These are phyloP conservation scores for Ethmia dodecea DNA, from an alignment of 2,888 invertebrate species.

Conservation along the genomic window DNA sequence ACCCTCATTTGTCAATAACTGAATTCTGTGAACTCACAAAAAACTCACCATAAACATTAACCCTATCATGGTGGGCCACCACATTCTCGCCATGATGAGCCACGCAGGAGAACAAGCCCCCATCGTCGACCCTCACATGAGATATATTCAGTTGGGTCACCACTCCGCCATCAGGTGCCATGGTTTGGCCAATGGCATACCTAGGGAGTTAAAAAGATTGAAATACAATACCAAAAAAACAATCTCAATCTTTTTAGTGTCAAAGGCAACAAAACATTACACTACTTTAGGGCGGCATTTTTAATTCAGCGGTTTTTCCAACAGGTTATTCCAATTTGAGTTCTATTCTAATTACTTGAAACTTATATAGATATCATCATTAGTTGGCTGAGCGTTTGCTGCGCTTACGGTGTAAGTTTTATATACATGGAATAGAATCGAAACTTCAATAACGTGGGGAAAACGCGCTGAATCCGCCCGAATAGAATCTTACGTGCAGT, in stretches of 20 bases:
- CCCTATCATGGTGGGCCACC: conserved; percentile 50
- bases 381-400: no score
- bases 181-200: conserved; percentile 55
- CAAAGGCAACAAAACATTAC: not conserved
- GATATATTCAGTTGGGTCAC: conserved; percentile 72
- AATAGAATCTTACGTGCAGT: no score
- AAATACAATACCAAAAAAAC: not conserved
- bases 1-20: no score
- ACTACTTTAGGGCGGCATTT: no score
- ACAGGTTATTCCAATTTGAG: no score
- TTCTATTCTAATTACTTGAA: no score
- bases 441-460: no score
- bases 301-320: no score
- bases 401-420: no score
- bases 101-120: conserved; percentile 78
- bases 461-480: no score
- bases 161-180: conserved; percentile 54
- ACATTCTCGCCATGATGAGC: conserved; percentile 59
- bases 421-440: no score
- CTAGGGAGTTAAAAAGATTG: conserved; percentile 24
- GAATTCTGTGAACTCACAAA: not conserved
- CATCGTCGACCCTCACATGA: conserved; percentile 76
- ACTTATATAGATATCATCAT: no score
- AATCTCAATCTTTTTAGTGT: not conserved
- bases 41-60: conserved; percentile 73